Conservation (phyloP, 1,140 invertebrate genomes). For the Atta cephalotes region DNA sequence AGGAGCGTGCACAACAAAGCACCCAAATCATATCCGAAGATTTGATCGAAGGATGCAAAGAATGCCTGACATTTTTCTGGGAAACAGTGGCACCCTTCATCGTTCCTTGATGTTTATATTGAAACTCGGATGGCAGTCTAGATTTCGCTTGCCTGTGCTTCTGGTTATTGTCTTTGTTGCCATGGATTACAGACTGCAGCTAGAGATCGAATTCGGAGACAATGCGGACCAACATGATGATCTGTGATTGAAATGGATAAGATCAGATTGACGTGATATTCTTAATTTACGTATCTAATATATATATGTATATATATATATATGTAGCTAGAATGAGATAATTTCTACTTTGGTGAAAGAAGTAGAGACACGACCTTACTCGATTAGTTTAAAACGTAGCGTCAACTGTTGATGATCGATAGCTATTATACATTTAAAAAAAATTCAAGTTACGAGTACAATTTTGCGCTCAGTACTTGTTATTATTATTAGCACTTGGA, state of each 20-base stretch:
- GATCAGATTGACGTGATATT: neutral
- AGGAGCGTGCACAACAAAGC: neutral
- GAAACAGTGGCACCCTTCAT: conserved; percentile 80
- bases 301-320: neutral
- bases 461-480: neutral
- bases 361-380: neutral
- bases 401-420: neutral
- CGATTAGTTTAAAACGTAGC: neutral
- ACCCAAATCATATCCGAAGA: neutral
- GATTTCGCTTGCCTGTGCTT: conserved; percentile 87
- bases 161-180: conserved; percentile 87
- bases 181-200: conserved; percentile 87
- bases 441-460: neutral
- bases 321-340: neutral
- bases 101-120: conserved; percentile 86
- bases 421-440: conserved; percentile 1
- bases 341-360: neutral
- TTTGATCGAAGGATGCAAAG: conserved; percentile 63
- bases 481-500: neutral
- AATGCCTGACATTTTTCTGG: conserved; percentile 79
- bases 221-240: conserved; percentile 58
- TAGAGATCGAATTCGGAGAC: conserved; percentile 84
- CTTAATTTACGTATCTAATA: conserved; percentile 4
- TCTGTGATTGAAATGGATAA: conserved; percentile 46
- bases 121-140: conserved; percentile 87